Conservation (phyloP, 2,888 invertebrate species). For the Apeira syringaria region DNA sequence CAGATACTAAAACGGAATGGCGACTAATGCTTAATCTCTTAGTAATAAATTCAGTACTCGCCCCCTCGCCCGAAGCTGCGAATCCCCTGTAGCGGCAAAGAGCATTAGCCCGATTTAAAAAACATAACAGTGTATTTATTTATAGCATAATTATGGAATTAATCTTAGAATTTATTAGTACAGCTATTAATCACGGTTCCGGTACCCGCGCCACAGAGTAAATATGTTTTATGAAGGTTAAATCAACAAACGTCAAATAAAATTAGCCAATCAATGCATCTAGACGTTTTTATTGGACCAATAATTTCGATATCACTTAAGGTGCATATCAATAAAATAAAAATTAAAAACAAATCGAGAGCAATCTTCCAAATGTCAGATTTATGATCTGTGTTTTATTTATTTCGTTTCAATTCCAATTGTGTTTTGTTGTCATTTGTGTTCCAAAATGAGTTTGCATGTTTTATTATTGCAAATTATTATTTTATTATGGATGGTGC, state of each 20-base stretch:
- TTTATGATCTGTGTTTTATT: conserved; percentile 19
- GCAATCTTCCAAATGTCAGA: conserved; percentile 28
- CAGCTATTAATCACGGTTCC: background rate
- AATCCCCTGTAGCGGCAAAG: too few relatives aligned
- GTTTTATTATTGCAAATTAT: too few relatives aligned
- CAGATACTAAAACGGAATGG: too few relatives aligned
- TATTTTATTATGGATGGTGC: too few relatives aligned
- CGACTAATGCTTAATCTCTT: too few relatives aligned
- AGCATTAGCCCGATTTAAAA: too few relatives aligned
- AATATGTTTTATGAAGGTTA: background rate
- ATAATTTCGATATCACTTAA: conserved; percentile 39
- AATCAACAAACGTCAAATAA: conserved; percentile 46
- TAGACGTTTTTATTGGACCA: conserved; percentile 50
- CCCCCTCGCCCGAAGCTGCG: too few relatives aligned
- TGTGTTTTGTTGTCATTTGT: too few relatives aligned
- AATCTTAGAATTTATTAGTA: background rate
- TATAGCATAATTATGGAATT: conserved; percentile 2
- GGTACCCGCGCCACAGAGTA: background rate
- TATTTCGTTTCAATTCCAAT: conserved; percentile 5
- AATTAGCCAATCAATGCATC: conserved; percentile 47
- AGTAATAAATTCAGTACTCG: too few relatives aligned
- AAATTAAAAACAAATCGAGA: conserved; percentile 24
- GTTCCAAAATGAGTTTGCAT: background rate
- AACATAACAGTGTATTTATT: background rate
- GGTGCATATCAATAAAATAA: conserved; percentile 19